Evolutionary conservation across 2,888 invertebrate species (phyloP).

Genomic region (Rhagonycha fulva): DNA sequence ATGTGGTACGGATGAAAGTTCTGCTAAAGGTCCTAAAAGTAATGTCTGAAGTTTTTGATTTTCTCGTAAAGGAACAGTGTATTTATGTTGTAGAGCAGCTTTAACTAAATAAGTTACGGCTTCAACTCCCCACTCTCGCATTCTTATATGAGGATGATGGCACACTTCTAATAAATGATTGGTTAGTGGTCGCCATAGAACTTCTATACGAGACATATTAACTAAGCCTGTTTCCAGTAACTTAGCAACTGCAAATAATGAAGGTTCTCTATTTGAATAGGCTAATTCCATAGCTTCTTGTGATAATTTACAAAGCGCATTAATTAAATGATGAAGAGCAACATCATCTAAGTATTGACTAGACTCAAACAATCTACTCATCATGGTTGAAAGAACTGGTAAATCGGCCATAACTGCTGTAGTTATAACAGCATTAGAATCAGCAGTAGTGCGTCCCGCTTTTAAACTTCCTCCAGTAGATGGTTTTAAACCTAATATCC

Average conservation of each 20-base stretch:
- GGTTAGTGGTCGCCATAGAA: conserved; percentile 93
- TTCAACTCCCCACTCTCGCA: conserved; percentile 98
- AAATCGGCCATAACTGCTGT: conserved; percentile 96
- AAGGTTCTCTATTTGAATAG: conserved; percentile 94
- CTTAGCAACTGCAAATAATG: conserved; percentile 95
- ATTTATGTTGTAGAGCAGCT: conserved; percentile 86
- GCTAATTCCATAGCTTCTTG: conserved; percentile 97
- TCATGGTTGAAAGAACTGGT: conserved; percentile 86
- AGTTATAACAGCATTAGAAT: conserved; percentile 86
- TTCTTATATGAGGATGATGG: conserved; percentile 90
- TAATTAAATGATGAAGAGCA: conserved; percentile 93
- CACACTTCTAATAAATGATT: conserved; percentile 96
- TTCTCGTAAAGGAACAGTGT: conserved; percentile 79
- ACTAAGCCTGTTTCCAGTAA: conserved; percentile 96
- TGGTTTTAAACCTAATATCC: conserved; percentile 95
- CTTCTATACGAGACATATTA: conserved; percentile 90
- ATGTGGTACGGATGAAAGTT: conserved; percentile 86
- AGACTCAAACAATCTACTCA: conserved; percentile 92
- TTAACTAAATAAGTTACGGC: conserved; percentile 93
- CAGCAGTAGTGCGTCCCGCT: conserved; percentile 78
- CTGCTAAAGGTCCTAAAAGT: conserved; percentile 87
- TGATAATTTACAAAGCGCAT: conserved; percentile 93
- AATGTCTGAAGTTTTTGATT: conserved; percentile 88
- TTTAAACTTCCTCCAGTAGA: conserved; percentile 92
- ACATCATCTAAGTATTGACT: conserved; percentile 93